phyloP scores from a whole-genome alignment of 2,888 invertebrate genomes.

The Onthophagus sagittarius region DNA sequence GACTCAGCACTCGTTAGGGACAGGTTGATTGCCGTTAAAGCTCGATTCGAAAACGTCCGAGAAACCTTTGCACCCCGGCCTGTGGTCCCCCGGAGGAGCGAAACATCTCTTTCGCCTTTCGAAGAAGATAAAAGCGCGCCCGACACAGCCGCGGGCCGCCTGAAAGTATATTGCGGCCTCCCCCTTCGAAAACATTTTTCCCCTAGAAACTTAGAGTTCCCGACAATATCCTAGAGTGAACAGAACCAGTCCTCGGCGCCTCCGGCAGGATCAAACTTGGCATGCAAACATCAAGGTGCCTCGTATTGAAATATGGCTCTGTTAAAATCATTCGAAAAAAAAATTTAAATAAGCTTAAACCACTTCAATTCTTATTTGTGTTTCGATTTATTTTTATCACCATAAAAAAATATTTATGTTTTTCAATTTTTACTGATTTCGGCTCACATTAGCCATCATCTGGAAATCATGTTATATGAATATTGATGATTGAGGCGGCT shows the following conservation, averaged over 20 bases:
- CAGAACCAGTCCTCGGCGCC: constrained; percentile 35
- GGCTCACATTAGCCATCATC: too few relatives aligned
- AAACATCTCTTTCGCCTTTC: constrained; percentile 32
- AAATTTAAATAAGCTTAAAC: constrained; percentile 34
- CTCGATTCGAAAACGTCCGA: constrained; percentile 9
- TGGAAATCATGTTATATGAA: too few relatives aligned
- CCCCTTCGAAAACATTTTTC: constrained; percentile 41
- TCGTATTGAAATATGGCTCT: constrained; percentile 39
- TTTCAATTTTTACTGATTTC: too few relatives aligned
- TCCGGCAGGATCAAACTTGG: constrained; percentile 35
- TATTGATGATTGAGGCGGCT: too few relatives aligned
- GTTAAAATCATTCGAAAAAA: constrained; percentile 39
- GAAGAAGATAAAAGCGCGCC: constrained; percentile 35
- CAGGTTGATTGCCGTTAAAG: constrained; percentile 26
- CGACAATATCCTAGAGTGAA: constrained; percentile 40
- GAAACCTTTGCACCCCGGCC: not conserved
- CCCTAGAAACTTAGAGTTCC: constrained; percentile 37
- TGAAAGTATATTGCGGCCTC: constrained; percentile 38
- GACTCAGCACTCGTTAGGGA: constrained; percentile 43
- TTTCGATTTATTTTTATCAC: too few relatives aligned
- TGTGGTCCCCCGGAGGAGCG: not conserved
- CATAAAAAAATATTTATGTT: too few relatives aligned
- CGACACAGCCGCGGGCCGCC: constrained; percentile 35
- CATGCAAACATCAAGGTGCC: constrained; percentile 38
- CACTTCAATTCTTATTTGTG: too few relatives aligned